Conservation (phyloP, 1,140 invertebrate species). For the Drosophila carrolli region DNA sequence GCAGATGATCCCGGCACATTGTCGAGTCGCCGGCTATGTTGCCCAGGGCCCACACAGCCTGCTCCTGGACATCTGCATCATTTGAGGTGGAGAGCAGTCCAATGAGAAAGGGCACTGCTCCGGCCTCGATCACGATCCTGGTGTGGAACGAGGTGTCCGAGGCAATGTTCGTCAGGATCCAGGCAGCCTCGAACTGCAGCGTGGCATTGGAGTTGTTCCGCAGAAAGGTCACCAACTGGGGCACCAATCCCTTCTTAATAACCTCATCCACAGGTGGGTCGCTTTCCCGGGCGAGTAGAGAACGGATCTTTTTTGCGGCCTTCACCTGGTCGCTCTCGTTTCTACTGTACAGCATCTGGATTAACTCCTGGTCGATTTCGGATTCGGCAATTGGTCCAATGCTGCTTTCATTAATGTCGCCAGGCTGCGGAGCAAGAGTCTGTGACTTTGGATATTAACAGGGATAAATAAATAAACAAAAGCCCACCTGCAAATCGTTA, state of each 20-base stretch:
- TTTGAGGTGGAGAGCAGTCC: constrained; percentile 89
- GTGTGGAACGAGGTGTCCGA: constrained; percentile 98
- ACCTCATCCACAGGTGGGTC: constrained; percentile 99
- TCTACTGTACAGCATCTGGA: constrained; percentile 92
- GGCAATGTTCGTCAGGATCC: constrained; percentile 99
- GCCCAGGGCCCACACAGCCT: constrained; percentile 96
- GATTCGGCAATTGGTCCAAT: constrained; percentile 35
- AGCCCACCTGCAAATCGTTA: constrained; percentile 51
- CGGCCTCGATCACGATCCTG: constrained; percentile 95
- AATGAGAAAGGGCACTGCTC: constrained; percentile 97
- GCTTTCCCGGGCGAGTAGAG: constrained; percentile 96
- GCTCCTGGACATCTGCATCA: constrained; percentile 97
- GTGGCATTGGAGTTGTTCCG: constrained; percentile 93
- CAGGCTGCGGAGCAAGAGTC: constrained; percentile 4
- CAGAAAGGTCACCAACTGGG: constrained; percentile 97
- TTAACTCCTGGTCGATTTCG: constrained; percentile 91
- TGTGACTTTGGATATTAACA: neutral
- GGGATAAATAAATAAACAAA: too few relatives aligned
- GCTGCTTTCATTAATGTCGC: constrained; percentile 59
- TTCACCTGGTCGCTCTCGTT: constrained; percentile 92
- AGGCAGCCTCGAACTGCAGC: constrained; percentile 97
- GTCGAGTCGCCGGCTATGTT: constrained; percentile 99
- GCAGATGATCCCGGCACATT: constrained; percentile 95
- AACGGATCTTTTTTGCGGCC: constrained; percentile 97
- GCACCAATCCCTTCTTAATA: constrained; percentile 97